Conservation (phyloP, 1,140 invertebrate species). For the Diprion similis region DNA sequence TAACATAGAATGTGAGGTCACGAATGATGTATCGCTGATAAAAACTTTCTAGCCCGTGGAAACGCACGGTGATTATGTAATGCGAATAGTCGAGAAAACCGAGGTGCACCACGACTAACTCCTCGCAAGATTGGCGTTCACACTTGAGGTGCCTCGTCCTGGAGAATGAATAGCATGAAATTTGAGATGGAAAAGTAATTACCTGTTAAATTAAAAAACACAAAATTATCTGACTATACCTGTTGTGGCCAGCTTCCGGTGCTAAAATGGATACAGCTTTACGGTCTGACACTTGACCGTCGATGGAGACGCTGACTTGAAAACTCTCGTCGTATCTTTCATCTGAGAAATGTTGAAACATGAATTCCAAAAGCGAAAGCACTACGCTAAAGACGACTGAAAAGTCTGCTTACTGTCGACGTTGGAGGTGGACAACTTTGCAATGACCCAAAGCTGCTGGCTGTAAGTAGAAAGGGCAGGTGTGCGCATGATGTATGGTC, state of each 20-base stretch:
- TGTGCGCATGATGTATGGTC: slow-evolving; percentile 87
- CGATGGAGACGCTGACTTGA: slow-evolving; percentile 80
- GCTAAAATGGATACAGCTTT: slow-evolving; percentile 71
- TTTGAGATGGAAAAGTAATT: slow-evolving; percentile 20
- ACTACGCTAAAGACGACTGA: slow-evolving; percentile 32
- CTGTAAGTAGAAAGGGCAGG: slow-evolving; percentile 86
- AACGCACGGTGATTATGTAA: slow-evolving; percentile 85
- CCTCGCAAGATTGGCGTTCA: slow-evolving; percentile 82
- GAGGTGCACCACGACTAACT: slow-evolving; percentile 87
- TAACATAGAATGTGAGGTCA: slow-evolving; percentile 89
- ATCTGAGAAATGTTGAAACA: slow-evolving; percentile 64
- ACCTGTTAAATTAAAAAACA: slow-evolving; percentile 13
- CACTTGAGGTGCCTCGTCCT: slow-evolving; percentile 85
- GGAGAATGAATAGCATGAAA: slow-evolving; percentile 28
- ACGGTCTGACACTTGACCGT: slow-evolving; percentile 78
- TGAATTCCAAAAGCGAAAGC: slow-evolving; percentile 16
- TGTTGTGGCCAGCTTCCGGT: slow-evolving; percentile 72
- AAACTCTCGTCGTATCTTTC: slow-evolving; percentile 90
- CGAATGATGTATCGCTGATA: slow-evolving; percentile 84
- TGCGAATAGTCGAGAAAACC: slow-evolving; percentile 88
- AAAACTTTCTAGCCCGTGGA: slow-evolving; percentile 84
- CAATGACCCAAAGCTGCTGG: slow-evolving; percentile 93
- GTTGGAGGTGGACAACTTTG: slow-evolving; percentile 84
- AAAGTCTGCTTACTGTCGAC: slow-evolving; percentile 74
- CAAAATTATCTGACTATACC: slow-evolving; percentile 56